Base-by-base conservation (phyloP, 2,888 invertebrate genomes). In the Hipparchia sbordonii region DNA sequence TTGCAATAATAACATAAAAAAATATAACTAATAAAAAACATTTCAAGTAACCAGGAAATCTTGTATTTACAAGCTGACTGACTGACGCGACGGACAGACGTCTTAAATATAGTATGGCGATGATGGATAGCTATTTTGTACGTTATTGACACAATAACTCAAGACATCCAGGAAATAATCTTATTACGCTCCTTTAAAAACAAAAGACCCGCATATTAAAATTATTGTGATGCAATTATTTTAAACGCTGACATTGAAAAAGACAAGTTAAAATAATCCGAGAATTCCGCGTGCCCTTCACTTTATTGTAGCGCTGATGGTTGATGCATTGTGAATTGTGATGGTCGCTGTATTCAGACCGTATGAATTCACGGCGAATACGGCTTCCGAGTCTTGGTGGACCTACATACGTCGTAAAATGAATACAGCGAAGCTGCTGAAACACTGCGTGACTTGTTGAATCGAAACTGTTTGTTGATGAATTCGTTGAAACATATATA, bases 221-320 rank as follows among this genome's bases (percentile, higher is more conserved):
- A 91, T 90, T 92, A 91, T 90, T 92, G 93, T 93, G 93, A 93
- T 92, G 93, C 92, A 93, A 93, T 93, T 93, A 93, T 93, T 93
- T 93, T 93, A 93, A 93, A 92, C 88, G 91, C 87, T 91, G 93
- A 93, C 93, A 93, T 93, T 93, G 93, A 93, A 93, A 93, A 91
- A 88, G 92, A 92, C 92, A 92, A 92, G 90, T 91, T 90, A 87
- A 92, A 93, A 92, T 93, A 92, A 93, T 93, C 91, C 90, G 88
- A 91, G 92, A 91, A 91, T 89, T 89, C 90, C 87, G 82, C 87
- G 87, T 84, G 91, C 93, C 93, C 93, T 93, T 93, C 93, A 91
- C 93, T 92, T 86, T 84, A 82, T 85, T 82, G 81, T 75, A 79
- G 81, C 85, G 83, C 88, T 92, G 93, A 92, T 92, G 92, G 84